These are phyloP conservation scores for Smittia sp. DNA, from an alignment of 2,888 invertebrate genomes.

Conservation along the genomic window DNA sequence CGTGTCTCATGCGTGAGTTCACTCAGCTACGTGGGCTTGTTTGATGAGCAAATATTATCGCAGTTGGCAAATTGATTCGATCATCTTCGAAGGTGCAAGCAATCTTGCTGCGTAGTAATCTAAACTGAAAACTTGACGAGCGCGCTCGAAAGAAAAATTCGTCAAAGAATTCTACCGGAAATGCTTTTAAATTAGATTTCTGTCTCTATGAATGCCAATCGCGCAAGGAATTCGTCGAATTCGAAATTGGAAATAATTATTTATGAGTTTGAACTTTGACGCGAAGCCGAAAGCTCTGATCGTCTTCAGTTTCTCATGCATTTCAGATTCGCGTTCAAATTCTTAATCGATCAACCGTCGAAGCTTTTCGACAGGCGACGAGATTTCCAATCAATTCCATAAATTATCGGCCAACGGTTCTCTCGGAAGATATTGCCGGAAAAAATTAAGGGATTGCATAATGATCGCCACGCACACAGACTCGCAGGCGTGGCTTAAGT, in stretches of 20 bases:
- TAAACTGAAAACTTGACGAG: not conserved
- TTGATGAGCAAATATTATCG: slow-evolving; percentile 38
- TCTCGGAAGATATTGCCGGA: not conserved
- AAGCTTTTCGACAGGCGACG: not conserved
- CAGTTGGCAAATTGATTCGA: slow-evolving; percentile 27
- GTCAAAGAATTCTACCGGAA: not conserved
- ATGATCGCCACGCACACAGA: slow-evolving; percentile 25
- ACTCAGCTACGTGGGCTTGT: slow-evolving; percentile 21
- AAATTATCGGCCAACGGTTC: not conserved
- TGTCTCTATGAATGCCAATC: not conserved
- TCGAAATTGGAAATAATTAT: not conserved
- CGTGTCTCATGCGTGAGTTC: slow-evolving; percentile 12
- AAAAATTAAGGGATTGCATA: slow-evolving; percentile 35
- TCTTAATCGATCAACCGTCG: not conserved
- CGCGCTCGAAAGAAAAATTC: not conserved
- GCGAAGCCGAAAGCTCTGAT: not conserved
- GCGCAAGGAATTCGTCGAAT: not conserved
- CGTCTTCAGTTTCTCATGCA: not conserved
- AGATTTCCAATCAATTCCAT: not conserved
- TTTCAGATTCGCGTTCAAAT: not conserved
- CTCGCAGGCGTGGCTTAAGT: slow-evolving; percentile 1
- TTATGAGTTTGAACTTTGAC: slow-evolving; percentile 10
- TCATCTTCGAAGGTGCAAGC: not conserved
- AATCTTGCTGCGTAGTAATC: not conserved
- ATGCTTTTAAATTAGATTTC: not conserved